Evolutionary conservation across 2,888 invertebrate genomes (phyloP).

Genomic region (Biston stratarius): DNA sequence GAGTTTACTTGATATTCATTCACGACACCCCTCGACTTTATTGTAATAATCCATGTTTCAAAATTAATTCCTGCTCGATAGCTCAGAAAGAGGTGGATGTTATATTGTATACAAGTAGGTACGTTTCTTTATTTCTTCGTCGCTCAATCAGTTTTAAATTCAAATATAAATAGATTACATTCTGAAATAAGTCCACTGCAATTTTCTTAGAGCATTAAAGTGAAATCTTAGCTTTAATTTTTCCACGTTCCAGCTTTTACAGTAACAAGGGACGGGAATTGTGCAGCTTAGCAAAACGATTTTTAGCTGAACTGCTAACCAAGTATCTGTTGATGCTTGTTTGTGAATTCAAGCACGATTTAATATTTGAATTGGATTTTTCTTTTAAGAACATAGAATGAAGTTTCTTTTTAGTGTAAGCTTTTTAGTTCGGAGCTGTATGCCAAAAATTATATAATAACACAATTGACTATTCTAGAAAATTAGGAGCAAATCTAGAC

Average conservation of each 20-base stretch:
- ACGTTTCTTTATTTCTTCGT: too few species aligned
- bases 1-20: constrained; percentile 7
- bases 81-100: background rate
- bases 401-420: background rate
- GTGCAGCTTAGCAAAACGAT: constrained; percentile 22
- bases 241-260: constrained; percentile 10
- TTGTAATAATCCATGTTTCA: background rate
- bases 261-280: background rate
- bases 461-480: too few species aligned
- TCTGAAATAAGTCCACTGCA: background rate
- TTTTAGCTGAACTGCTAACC: constrained; percentile 30
- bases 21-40: background rate
- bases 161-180: background rate
- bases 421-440: background rate
- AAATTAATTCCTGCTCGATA: background rate
- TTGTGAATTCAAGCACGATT: constrained; percentile 28
- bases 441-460: too few species aligned
- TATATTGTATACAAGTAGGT: background rate
- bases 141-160: too few species aligned
- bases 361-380: constrained; percentile 22
- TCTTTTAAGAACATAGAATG: background rate
- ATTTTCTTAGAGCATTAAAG: background rate
- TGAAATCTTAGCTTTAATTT: constrained; percentile 4
- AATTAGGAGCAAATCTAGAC: too few species aligned
- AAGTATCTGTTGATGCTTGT: constrained; percentile 29